phyloP scores from a whole-genome alignment of 2,113 vertebrate species.

The Notothenia rossii region DNA sequence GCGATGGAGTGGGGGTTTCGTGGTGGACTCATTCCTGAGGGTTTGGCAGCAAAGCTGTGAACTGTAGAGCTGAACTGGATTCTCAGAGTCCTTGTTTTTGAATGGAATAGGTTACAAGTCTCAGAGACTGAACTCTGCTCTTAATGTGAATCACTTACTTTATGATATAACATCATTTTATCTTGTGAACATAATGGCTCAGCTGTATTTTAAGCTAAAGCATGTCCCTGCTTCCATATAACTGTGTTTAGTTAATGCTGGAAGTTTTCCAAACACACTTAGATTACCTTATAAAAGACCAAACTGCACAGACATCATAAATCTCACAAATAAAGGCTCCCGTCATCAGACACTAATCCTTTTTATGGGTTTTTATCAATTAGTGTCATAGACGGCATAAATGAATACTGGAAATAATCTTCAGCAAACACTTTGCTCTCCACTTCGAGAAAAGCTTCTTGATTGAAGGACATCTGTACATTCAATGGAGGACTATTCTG shows the following conservation, averaged over 20 bases:
- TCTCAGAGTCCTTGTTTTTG: slow-evolving; percentile 31
- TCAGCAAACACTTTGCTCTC: not conserved
- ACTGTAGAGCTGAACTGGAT: slow-evolving; percentile 32
- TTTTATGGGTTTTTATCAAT: not conserved
- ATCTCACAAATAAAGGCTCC: not conserved
- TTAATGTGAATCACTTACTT: slow-evolving; percentile 50
- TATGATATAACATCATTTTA: slow-evolving; percentile 23
- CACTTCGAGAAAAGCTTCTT: not conserved
- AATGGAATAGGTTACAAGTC: slow-evolving; percentile 23
- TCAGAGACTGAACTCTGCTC: slow-evolving; percentile 56
- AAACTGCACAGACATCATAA: slow-evolving; percentile 6
- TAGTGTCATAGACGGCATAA: not conserved
- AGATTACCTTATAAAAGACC: slow-evolving; percentile 1
- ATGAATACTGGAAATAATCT: not conserved
- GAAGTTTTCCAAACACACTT: not conserved
- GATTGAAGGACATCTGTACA: slow-evolving; percentile 15
- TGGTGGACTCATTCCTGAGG: slow-evolving; percentile 60
- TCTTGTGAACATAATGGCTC: not conserved
- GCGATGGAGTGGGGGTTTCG: slow-evolving; percentile 2
- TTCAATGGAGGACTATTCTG: not conserved
- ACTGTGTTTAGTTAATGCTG: not conserved
- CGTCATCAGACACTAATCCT: not conserved
- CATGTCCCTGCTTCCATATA: slow-evolving; percentile 38
- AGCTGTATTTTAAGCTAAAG: slow-evolving; percentile 21
- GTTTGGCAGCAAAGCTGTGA: slow-evolving; percentile 31